A percentile compares a stretch with the other conserved stretches of the same genome.
Conservation (phyloP, 2,113 vertebrate species). For the Centropus unirufus region DNA sequence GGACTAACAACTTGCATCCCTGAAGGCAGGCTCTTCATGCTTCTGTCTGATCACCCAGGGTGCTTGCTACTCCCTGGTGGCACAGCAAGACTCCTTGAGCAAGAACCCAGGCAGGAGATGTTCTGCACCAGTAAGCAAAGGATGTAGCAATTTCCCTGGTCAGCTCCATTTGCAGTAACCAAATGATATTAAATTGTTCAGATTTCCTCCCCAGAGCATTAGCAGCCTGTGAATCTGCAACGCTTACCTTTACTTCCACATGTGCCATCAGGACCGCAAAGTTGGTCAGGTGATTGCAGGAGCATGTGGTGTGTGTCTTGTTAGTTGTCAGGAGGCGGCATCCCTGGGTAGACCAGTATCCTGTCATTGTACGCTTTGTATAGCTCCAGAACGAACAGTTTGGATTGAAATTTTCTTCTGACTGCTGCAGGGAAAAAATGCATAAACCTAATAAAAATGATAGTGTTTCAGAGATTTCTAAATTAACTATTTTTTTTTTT, state of each 20-base stretch:
- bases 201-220: not conserved
- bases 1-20: not conserved
- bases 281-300: conserved; percentile 97
- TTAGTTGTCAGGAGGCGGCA: conserved; percentile 93
- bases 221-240: not conserved
- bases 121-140: not conserved
- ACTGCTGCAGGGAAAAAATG: conserved; percentile 82
- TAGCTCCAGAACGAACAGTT: conserved; percentile 99
- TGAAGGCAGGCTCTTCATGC: not conserved
- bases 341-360: conserved; percentile 97
- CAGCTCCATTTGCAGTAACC: not conserved
- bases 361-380: conserved; percentile 92
- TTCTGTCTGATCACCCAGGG: not conserved
- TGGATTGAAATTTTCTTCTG: conserved; percentile 97
- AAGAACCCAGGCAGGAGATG: not conserved
- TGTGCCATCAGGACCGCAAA: conserved; percentile 99
- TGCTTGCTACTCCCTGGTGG: not conserved
- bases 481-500: not conserved
- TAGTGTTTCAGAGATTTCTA: conserved; percentile 17
- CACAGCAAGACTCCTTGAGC: fast-evolving
- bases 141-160: not conserved
- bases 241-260: conserved; percentile 93
- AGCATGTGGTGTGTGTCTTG: conserved; percentile 94
- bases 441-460: conserved; percentile 61
- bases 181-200: not conserved